Base-by-base conservation (phyloP, 2,113 vertebrate species). In the Caranx ignobilis region DNA sequence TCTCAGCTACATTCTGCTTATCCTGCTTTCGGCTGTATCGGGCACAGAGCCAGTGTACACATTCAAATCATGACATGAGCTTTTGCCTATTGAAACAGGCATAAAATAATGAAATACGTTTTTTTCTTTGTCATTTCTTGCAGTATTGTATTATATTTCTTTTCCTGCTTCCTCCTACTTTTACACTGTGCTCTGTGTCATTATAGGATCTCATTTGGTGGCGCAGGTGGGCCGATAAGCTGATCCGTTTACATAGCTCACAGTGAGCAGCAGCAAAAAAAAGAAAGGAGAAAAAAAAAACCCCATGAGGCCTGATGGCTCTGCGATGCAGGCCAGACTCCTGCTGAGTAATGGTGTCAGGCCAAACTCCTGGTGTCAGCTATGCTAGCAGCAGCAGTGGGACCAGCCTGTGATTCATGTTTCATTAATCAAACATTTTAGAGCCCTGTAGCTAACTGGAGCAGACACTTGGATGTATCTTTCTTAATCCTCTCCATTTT, bases 341-440 rank as follows among this genome's bases (percentile, higher is more conserved):
- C 84, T 89, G 88, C 92, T 91, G 94, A 92, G 89, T 91, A 86
- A 87, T 89, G 85, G 85, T 85, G 81, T 86, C 79, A 71, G 77
- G 83, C 87, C 88, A 88, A 89, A 85, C 84, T 93, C 75, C 63
- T 81, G 55, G 87, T 79, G 88, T 89, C 81, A 91, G 88, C 79
- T 66, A 77, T 80, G 79, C 88, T 79, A 79, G 85, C 83, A 59
- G 86, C 82, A 86, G 83, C 85, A 63, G 78, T 66, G 85, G 87
- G 81, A 87, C 80, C 74, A 73, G 84, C 79, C 83, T 84, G 81
- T 90, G 87, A 91, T 90, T 95, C 92, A 91, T 89, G 85, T 89
- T 89, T 90, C 90, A 92, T 94, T 92, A 92, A 92, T 93, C 91
- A 93, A 93, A 92, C 81, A 89, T 87, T 92, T 90, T 70, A 43